Base-by-base conservation (phyloP, 1,140 invertebrate genomes). In the Hypothenemus hampei region DNA sequence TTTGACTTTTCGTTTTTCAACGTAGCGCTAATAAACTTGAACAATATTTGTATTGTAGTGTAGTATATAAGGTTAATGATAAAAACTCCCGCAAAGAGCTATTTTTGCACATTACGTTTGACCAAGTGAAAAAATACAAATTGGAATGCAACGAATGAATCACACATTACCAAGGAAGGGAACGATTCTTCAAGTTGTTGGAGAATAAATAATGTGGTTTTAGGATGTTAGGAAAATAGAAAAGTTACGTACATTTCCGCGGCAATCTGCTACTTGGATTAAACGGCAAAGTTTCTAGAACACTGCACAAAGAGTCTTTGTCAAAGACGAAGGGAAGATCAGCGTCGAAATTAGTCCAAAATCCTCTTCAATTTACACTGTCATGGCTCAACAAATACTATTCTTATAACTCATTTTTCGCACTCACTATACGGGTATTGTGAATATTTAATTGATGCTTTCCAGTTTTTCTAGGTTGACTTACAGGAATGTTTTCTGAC, bases 341-440 rank as follows among this genome's bases (percentile, higher is more conserved):
- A 52, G 26, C n/a, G 39, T 44, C 39, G 24, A 60, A 56, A 51
- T 36, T 21, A 36, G 39, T 49, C 29, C 45, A 37, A 45, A 48
- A 54, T 52, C 36, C 61, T 57, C 54, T 62, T 62, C 19, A 60
- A 50, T 54, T 60, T 57, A 60, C 48, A 58, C 58, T 60, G 61
- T 62, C 61, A 62, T 57, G 52, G 58, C 55, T 57, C 48, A 57
- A 62, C 60, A 56, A 60, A 58, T 59, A 57, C 53, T 57, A 57
- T 58, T 57, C 58, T 52, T 33, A 21, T 59, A 59, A 60, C 33
- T 60, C 48, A 53, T 51, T 57, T 48, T 60, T 53, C 23, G 35
- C 54, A 60, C 58, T 60, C 54, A 36, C 50, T 59, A 8, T 24
- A 48, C 15, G 37, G 37, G 22, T 16, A 15, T 36, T 24, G 19